phyloP scores from a whole-genome alignment of 2,888 invertebrate species.

The Athripsodes cinereus region DNA sequence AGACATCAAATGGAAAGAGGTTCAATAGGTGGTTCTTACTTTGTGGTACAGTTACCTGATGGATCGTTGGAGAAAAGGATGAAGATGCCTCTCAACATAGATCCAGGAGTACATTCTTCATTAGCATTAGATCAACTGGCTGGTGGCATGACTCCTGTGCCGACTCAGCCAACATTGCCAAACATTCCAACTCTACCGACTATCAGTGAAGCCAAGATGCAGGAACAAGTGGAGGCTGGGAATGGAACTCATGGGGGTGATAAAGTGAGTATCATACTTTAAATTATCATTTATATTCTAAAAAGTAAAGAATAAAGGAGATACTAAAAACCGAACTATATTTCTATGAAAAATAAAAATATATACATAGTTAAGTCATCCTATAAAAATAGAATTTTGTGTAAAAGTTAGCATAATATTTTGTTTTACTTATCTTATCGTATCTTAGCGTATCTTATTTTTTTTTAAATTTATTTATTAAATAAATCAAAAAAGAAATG shows the following conservation, averaged over 20 bases:
- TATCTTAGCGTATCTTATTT: too few relatives aligned
- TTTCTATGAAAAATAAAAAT: too few relatives aligned
- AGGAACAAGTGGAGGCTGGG: slow-evolving; percentile 51
- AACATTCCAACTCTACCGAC: slow-evolving; percentile 84
- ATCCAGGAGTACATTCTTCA: slow-evolving; percentile 91
- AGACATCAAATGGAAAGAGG: slow-evolving; percentile 86
- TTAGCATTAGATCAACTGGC: slow-evolving; percentile 80
- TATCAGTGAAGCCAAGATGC: slow-evolving; percentile 76
- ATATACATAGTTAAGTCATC: too few relatives aligned
- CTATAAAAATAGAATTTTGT: too few relatives aligned
- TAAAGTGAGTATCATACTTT: not conserved
- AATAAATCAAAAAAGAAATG: too few relatives aligned
- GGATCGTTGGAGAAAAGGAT: slow-evolving; percentile 85
- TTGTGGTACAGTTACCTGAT: slow-evolving; percentile 81
- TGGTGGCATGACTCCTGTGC: slow-evolving; percentile 44
- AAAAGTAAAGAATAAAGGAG: too few relatives aligned
- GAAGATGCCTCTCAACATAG: slow-evolving; percentile 87
- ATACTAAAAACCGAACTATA: too few relatives aligned
- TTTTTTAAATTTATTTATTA: too few relatives aligned
- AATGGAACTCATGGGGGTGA: slow-evolving; percentile 25
- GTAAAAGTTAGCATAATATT: too few relatives aligned
- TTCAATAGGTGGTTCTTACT: slow-evolving; percentile 81
- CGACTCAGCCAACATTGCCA: slow-evolving; percentile 68
- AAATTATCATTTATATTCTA: too few relatives aligned
- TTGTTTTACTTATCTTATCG: too few relatives aligned